These are phyloP conservation scores for Heteromormyrus szaboi DNA, from an alignment of 2,797 vertebrate genomes.

Conservation along the genomic window DNA sequence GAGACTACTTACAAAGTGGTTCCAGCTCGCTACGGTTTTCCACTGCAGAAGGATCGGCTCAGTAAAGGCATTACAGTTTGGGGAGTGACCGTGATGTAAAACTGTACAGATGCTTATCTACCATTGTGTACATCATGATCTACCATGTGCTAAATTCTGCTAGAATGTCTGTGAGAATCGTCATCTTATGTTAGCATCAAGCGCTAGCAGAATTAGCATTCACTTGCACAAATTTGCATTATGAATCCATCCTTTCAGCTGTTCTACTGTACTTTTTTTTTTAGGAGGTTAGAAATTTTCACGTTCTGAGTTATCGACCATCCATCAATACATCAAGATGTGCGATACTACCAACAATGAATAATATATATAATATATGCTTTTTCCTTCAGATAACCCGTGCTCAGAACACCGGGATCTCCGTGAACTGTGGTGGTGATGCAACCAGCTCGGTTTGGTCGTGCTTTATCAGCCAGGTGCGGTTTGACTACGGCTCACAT, in stretches of 20 bases:
- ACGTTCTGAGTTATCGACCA: background rate
- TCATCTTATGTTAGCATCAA: background rate
- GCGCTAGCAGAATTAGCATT: background rate
- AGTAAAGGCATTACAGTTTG: background rate
- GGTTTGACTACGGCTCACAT: background rate
- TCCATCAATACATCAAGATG: background rate
- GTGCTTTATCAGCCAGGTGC: background rate
- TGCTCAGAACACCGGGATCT: background rate
- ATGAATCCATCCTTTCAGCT: background rate
- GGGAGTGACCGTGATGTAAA: background rate
- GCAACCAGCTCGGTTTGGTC: background rate
- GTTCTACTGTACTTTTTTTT: background rate
- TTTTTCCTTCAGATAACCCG: background rate
- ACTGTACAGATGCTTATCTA: background rate
- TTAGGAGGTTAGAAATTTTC: background rate
- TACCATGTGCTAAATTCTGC: background rate
- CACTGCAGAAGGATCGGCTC: background rate
- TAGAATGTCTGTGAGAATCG: background rate
- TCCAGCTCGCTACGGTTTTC: background rate
- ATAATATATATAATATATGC: background rate
- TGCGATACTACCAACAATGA: background rate
- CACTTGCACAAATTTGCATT: background rate
- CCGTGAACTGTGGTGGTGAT: background rate
- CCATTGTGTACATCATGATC: background rate
- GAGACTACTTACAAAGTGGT: background rate